Base-by-base conservation (phyloP, 2,888 invertebrate species). In the Cheilosia scutellata region DNA sequence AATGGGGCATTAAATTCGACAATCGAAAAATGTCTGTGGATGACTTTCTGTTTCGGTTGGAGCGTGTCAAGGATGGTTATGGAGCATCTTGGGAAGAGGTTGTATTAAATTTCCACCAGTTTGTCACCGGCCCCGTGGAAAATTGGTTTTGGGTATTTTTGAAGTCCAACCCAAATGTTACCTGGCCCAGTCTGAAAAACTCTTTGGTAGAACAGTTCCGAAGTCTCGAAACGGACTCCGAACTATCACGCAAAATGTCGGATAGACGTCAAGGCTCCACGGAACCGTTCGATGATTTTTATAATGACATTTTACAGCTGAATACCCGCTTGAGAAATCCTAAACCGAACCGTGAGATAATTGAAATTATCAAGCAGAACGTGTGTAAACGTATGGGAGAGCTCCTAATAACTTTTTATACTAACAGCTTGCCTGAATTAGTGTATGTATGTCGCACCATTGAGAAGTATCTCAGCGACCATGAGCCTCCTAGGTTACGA, bases 281-380 rank as follows among this genome's bases (percentile, higher is more conserved):
- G 0, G 33, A 37, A 37, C 33, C 11, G 2, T 37, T 37, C 2
- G 33, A 37, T 2, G 33, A 37, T 37, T 37, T 37, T 37, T 37
- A 37, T 3, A 37, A 37, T 37, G 33, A 37, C 0, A 37, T 37
- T 0, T 2, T 37, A 4, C 11, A 11, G 1, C 11, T 37, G 0
- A 37, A 37, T 11, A 9, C 33, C 9, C 2, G 33, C 3, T 33
- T 33, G 9, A 9, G 33, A 3, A 33, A 9, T 9, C 33, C 33
- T 0, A 33, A 33, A 33, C 33, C 33, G 9, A 33, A 33, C 0
- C 2, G 33, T 0, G 33, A 33, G 9, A 3, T 33, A 0, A 33
- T 33, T 7, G 33, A 33, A 9, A n/a, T 60, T 0, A 5, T 60
- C 13, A 42, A 60, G 7, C 60, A 60, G 13, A 60, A 60, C n/a